Conservation (phyloP, 2,113 vertebrate genomes). For the Ceratotherium simum region DNA sequence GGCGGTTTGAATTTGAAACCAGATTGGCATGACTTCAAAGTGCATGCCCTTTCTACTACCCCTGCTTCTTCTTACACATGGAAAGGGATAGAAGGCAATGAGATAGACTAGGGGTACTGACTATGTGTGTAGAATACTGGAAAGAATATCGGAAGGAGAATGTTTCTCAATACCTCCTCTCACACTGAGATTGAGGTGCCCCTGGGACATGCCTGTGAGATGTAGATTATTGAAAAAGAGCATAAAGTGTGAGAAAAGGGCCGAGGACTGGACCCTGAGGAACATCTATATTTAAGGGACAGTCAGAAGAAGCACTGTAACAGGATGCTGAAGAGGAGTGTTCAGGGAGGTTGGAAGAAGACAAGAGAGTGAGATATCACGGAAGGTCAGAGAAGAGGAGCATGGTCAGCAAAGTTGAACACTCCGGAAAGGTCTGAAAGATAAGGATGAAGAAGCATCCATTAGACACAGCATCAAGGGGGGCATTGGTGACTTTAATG, state of each 20-base stretch:
- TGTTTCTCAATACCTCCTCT: background rate
- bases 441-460: background rate
- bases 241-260: background rate
- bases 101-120: background rate
- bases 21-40: background rate
- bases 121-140: background rate
- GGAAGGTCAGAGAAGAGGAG: background rate
- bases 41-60: background rate
- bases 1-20: constrained; percentile 45
- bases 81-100: background rate
- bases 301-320: background rate
- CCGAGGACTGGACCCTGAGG: background rate
- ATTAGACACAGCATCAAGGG: background rate
- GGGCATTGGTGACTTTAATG: background rate
- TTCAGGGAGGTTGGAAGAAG: background rate
- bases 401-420: background rate
- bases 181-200: background rate
- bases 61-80: background rate
- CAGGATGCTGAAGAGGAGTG: background rate
- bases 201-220: background rate
- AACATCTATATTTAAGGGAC: background rate
- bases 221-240: background rate
- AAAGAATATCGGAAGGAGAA: background rate
- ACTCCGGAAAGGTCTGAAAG: background rate
- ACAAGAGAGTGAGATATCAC: background rate